Conservation (phyloP, 1,140 invertebrate genomes). For the Lordiphosa mommai region DNA sequence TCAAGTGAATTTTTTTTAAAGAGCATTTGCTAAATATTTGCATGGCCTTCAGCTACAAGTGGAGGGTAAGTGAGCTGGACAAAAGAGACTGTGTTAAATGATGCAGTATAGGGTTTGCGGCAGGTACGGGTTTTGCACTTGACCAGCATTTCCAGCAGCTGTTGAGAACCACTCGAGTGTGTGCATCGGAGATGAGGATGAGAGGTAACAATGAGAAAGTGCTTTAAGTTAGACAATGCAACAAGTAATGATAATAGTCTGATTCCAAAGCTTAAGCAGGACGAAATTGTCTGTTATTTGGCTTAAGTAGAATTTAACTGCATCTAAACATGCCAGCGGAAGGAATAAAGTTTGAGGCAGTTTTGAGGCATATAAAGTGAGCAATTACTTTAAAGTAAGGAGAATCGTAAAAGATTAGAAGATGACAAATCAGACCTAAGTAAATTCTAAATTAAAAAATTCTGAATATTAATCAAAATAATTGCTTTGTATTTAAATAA, state of each 20-base stretch:
- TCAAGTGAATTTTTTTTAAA: background rate
- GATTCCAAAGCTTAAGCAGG: background rate
- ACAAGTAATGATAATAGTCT: conserved; percentile 4
- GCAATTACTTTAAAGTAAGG: too few species aligned
- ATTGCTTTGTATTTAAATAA: too few species aligned
- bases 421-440: too few species aligned
- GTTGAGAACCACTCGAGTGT: conserved; percentile 13
- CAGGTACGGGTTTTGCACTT: conserved; percentile 6
- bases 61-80: background rate
- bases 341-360: too few species aligned
- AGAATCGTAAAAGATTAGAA: too few species aligned
- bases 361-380: too few species aligned
- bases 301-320: conserved; percentile 2
- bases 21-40: background rate
- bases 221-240: background rate
- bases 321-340: background rate
- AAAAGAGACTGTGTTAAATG: background rate
- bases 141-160: background rate
- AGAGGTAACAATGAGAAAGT: conserved; percentile 2
- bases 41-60: background rate
- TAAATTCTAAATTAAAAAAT: too few species aligned
- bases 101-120: background rate
- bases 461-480: too few species aligned
- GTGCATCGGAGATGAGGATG: background rate
- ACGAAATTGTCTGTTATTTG: conserved; percentile 2